A percentile compares a stretch with the other conserved stretches of the same genome.
Evolutionary conservation across 2,113 vertebrate genomes (phyloP).

Genomic region (Tichodroma muraria): DNA sequence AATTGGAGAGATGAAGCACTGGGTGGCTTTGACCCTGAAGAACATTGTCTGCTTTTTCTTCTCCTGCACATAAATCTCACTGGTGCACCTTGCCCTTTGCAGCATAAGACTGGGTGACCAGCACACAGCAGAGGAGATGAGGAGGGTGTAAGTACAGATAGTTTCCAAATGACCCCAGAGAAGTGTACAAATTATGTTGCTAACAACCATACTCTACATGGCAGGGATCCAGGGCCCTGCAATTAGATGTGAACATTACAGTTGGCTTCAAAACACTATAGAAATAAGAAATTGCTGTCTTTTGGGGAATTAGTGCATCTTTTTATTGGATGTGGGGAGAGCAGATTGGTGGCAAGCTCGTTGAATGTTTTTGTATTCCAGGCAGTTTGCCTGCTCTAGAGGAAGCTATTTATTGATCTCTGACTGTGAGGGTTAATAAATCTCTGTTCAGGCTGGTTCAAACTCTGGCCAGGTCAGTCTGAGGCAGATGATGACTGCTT

Average conservation of each 20-base stretch:
- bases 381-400: background rate
- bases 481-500: background rate
- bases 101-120: background rate
- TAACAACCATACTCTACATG: background rate
- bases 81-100: background rate
- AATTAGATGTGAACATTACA: slow-evolving; percentile 13
- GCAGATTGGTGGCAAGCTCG: background rate
- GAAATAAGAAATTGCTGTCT: slow-evolving; percentile 9
- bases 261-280: background rate
- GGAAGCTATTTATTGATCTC: slow-evolving; percentile 54
- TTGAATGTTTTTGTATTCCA: slow-evolving; percentile 2
- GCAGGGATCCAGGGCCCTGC: background rate
- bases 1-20: background rate
- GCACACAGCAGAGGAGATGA: background rate
- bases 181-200: background rate
- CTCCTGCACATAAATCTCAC: background rate
- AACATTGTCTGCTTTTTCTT: background rate
- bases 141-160: background rate
- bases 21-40: background rate
- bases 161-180: background rate
- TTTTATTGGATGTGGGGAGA: background rate
- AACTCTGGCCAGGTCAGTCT: slow-evolving; percentile 7
- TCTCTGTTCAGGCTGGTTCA: slow-evolving; percentile 19
- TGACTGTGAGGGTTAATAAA: slow-evolving; percentile 29
- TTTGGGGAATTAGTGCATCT: background rate